Evolutionary conservation across 2,113 vertebrate genomes (phyloP).

Genomic region (Ceyx melanurus): DNA sequence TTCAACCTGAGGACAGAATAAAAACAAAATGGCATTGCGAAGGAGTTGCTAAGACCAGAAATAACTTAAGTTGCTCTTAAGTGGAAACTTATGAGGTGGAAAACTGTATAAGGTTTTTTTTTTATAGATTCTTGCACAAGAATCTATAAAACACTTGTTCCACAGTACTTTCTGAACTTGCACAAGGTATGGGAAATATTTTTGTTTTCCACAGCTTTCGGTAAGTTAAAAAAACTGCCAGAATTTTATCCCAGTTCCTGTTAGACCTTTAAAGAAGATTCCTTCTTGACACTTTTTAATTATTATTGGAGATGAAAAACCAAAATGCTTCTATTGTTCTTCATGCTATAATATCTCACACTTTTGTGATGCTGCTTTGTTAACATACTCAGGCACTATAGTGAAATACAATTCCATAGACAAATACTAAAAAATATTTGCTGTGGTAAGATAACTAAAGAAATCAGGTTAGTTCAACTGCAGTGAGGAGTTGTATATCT

Average conservation of each 20-base stretch:
- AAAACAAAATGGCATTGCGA: background rate
- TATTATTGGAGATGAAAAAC: background rate
- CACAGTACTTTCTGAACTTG: background rate
- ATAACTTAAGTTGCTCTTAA: background rate
- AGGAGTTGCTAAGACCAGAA: background rate
- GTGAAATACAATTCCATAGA: background rate
- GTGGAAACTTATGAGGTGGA: too few species aligned
- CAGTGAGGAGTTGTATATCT: background rate
- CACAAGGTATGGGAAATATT: background rate
- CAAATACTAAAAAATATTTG: background rate
- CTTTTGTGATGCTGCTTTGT: background rate
- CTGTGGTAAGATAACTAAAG: background rate
- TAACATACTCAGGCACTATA: background rate
- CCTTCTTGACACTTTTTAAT: background rate
- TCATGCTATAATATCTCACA: background rate
- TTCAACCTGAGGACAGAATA: background rate
- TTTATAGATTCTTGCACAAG: background rate
- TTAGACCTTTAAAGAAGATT: background rate
- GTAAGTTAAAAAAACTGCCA: background rate
- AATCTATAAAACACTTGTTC: background rate
- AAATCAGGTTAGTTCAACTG: background rate
- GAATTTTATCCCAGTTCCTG: background rate
- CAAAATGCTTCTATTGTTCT: background rate
- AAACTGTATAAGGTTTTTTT: background rate
- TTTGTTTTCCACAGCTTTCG: background rate